Base-by-base conservation (phyloP, 2,113 vertebrate species). In the Orthonyx spaldingii region DNA sequence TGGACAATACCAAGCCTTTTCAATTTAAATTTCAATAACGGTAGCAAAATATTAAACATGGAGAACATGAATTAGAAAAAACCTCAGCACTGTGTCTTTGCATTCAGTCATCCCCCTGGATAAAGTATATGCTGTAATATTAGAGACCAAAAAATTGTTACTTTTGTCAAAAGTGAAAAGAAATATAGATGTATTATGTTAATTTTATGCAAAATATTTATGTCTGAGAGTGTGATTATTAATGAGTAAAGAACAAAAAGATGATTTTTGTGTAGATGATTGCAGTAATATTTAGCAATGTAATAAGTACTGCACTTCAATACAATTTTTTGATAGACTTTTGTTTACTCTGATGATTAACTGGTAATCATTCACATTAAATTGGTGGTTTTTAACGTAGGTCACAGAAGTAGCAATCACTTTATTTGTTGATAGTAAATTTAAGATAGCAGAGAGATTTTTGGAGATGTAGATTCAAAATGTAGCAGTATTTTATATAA, bases 21-120 rank as follows among this genome's bases (percentile, higher is more conserved):
- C 93, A 93, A 97, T 97, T 97, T 98, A 93, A 96, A 96, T 97
- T 97, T 97, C 91, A 97, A 63, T 96, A 97, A 87, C 1, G 7
- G 50, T 87, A 79, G 82, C 71, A 93, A 85, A 97, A 92, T 95
- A 92, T 94, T 96, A 96, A 96, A 86, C 44, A 68, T 63, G 35
- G 42, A 84, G 57, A 85, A 74, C 46, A 35, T 53, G 70, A 92
- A 86, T 94, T 75, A 16, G 49, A 90, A 90, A 92, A 88, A 74
- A 16, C 41, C 28, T 11, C 8, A 75, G 84, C 9, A 81, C 68
- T 13, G 16, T 64, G 47, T 87, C 68, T 87, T 80, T 83, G 20
- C 19, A 24, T 89, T 65, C 20, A 87, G 27, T 85, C 42, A 27
- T 42, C 63, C 93, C 52, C 26, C n/a, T 82, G 74, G 88, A 55